Base-by-base conservation (phyloP, 2,113 vertebrate species). In the Dryoscopus gambensis region DNA sequence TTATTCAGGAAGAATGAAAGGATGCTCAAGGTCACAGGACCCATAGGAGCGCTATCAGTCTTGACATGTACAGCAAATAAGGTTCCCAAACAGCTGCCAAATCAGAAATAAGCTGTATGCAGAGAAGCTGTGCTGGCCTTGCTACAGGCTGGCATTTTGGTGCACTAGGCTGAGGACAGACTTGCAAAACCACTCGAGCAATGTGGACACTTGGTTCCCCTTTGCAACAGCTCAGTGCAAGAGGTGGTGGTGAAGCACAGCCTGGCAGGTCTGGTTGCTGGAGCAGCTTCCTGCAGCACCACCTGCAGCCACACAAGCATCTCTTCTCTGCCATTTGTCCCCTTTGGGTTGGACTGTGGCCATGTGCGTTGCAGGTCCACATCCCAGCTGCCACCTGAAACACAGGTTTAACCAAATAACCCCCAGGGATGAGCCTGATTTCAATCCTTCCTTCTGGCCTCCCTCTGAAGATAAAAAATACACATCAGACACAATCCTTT, bases 21-120 rank as follows among this genome's bases (percentile, higher is more conserved):
- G 67, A 94, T 88, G 84, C 33, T n/a, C 47, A 95, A 97, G 69
- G 87, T 92, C 94, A 74, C 31, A 88, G 74, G n/a, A 77, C 81
- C 77, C 65, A 68, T 5, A 65, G 81, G 31, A 94, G 49, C 0
- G 0, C 91, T 77, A 83, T 86, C 59, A 90, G 59, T 80, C 90
- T 94, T 90, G 75, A 93, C 84, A 94, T 68, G 85, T 70, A 70
- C 27, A 52, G 67, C 35, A 83, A 96, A 88, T 23, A 85, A 91
- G 57, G 62, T 55, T 94, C 82, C 62, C 74, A 57, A 94, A 65
- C 55, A 95, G 82, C 82, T 95, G 93, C 84, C 94, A 96, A 79
- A 87, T 44, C 81, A 85, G 93, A 77, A 95, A 83, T 15, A 73
- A 85, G 37, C 71, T 67, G 49, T 31, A 83, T 59, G 75, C 90